Base-by-base conservation (phyloP, 2,797 vertebrate genomes). In the Botia kubotai region DNA sequence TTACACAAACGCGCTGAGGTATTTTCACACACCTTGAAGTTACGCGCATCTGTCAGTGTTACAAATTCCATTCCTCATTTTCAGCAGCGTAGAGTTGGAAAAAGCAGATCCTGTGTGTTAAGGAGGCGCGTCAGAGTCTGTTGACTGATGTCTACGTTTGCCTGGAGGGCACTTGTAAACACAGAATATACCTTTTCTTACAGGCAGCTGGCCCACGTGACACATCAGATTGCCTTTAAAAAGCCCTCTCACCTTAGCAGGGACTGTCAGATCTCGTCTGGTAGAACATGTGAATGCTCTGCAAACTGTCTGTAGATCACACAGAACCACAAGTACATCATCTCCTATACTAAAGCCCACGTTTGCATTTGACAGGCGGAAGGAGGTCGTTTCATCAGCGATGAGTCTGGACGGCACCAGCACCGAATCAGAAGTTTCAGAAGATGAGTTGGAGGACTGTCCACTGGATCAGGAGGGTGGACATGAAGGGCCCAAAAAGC, bases 381-480 rank as follows among this genome's bases (percentile, higher is more conserved):
- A n/a, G 21, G 12, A 46, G 39, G 21, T 69, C 11, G 0, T 33
- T 12, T 14, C 11, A 13, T 2, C 43, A 80, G 58, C 52, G 6
- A 87, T 87, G 86, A 93, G 93, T 36, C 85, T 90, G 13, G 91
- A 88, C 0, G 91, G 90, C 67, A 71, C 48, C 3, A 65, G 84
- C 70, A 86, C 86, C 0, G 86, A 87, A 79, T 94, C 91, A 0
- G 90, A 94, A 23, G 88, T 93, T 85, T 94, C 94, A 0, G 93
- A 92, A 67, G 94, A 95, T 72, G 95, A 96, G 83, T 77, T 91
- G 70, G 94, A 93, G n/a, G 84, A 92, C 0, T 55, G 87, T 14
- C 75, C 75, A 14, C 82, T 90, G 73, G 89, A 80, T 13, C 86
- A 86, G 16, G 90, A 77, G 0, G 89, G 92, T 2, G 88, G 21